Conservation (phyloP, 2,888 invertebrate genomes). For the Tanypteryx hageni region DNA sequence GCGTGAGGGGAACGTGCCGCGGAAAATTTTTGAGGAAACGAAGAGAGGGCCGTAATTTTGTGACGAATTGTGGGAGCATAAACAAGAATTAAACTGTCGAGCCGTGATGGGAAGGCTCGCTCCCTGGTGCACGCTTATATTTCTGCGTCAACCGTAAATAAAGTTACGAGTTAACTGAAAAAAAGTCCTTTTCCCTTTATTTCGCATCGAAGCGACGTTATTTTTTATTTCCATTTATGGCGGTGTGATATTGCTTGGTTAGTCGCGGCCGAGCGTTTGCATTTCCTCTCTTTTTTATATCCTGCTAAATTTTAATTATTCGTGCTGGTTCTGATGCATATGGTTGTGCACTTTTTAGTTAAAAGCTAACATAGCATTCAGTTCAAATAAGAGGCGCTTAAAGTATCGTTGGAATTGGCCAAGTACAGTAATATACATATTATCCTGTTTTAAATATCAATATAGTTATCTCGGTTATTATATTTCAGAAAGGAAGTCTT, state of each 20-base stretch:
- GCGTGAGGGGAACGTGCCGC: background rate
- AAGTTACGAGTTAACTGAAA: conserved; percentile 25
- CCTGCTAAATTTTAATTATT: too few species aligned
- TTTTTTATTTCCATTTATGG: background rate
- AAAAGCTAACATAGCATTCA: too few species aligned
- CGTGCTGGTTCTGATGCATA: too few species aligned
- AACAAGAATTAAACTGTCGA: conserved; percentile 6
- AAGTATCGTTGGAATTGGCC: too few species aligned
- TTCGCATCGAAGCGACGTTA: background rate
- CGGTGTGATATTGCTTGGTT: background rate
- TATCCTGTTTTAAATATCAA: too few species aligned
- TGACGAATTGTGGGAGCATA: conserved; percentile 4
- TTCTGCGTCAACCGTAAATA: conserved; percentile 12
- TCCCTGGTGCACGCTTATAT: background rate
- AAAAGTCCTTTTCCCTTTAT: background rate
- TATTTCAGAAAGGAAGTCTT: too few species aligned
- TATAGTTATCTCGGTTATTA: too few species aligned
- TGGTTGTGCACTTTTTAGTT: too few species aligned
- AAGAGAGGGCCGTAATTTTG: background rate
- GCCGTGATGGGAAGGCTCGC: background rate
- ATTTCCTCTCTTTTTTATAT: too few species aligned
- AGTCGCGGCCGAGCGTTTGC: background rate
- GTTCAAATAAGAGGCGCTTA: too few species aligned
- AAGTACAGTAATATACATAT: too few species aligned
- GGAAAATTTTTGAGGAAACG: background rate